Conservation (phyloP, 2,797 vertebrate genomes). For the Rhinatrema bivittatum region DNA sequence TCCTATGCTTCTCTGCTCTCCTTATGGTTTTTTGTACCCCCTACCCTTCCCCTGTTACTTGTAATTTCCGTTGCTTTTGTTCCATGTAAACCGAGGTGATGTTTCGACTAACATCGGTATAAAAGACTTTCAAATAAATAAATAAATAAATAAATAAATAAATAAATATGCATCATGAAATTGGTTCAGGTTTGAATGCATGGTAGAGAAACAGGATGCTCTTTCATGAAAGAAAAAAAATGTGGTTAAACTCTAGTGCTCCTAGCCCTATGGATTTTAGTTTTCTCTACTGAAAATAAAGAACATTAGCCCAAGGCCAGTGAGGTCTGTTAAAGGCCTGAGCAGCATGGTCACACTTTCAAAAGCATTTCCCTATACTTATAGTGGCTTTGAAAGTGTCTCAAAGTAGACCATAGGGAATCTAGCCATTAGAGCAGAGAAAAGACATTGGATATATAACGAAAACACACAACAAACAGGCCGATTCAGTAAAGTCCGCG, state of each 20-base stretch:
- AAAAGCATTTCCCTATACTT: constrained; percentile 24
- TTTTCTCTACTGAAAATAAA: constrained; percentile 18
- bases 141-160: too few species aligned
- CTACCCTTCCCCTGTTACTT: too few species aligned
- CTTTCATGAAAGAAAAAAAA: constrained; percentile 1
- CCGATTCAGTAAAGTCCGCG: too few species aligned
- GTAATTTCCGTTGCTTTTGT: too few species aligned
- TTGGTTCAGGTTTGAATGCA: too few species aligned
- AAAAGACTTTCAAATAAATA: too few species aligned
- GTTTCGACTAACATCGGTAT: too few species aligned
- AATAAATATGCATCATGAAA: too few species aligned
- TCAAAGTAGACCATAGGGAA: constrained; percentile 31
- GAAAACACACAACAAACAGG: constrained; percentile 17
- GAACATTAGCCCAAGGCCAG: constrained; percentile 18
- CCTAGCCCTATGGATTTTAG: constrained; percentile 3
- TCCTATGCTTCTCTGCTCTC: too few species aligned
- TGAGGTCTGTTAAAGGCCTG: constrained; percentile 8
- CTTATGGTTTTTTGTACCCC: too few species aligned
- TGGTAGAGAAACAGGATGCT: too few species aligned
- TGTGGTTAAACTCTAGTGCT: neutral
- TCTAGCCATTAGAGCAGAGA: constrained; percentile 3
- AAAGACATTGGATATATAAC: constrained; percentile 14
- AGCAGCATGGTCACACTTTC: constrained; percentile 8
- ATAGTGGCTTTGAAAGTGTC: constrained; percentile 23
- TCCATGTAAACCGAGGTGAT: too few species aligned